A percentile compares a stretch with the other conserved stretches of the same genome.
These are phyloP conservation scores for Drosophila ezoana DNA, from an alignment of 2,888 invertebrate species.

Conservation along the genomic window DNA sequence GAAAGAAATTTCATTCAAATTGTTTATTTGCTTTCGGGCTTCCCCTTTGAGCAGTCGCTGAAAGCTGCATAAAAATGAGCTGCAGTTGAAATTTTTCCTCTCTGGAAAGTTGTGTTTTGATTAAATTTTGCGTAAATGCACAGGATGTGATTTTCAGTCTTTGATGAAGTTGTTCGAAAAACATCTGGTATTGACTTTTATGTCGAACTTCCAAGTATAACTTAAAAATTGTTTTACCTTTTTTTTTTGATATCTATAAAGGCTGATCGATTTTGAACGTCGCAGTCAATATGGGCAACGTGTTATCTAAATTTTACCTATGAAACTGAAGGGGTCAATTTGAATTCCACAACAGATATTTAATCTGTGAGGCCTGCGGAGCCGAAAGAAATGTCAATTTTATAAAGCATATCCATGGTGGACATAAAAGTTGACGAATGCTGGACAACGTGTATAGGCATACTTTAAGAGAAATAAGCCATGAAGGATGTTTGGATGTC, in stretches of 20 bases:
- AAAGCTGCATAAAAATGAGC: conserved; percentile 35
- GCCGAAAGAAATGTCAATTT: too few species aligned
- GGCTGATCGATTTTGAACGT: background rate
- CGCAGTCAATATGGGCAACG: background rate
- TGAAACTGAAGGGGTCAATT: background rate
- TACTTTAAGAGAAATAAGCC: background rate
- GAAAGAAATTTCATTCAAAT: conserved; percentile 43
- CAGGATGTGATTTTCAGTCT: conserved; percentile 35
- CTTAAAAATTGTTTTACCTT: background rate
- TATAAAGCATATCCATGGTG: too few species aligned
- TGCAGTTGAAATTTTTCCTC: conserved; percentile 13
- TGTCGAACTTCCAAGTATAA: conserved; percentile 2
- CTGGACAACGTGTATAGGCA: background rate
- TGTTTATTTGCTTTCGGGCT: conserved; percentile 52
- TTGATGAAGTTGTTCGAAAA: conserved; percentile 37
- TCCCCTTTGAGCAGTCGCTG: conserved; percentile 33
- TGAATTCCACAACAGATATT: background rate
- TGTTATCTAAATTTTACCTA: conserved; percentile 5
- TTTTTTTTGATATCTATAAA: background rate
- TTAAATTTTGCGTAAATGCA: conserved; percentile 30
- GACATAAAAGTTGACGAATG: background rate
- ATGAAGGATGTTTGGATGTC: background rate
- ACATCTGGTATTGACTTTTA: conserved; percentile 7
- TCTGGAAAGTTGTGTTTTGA: conserved; percentile 27
- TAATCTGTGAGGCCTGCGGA: background rate